Evolutionary conservation across 2,888 invertebrate genomes (phyloP), one percentile per base, ranked within the genome.

Genomic region (Hydraecia micacea): DNA sequence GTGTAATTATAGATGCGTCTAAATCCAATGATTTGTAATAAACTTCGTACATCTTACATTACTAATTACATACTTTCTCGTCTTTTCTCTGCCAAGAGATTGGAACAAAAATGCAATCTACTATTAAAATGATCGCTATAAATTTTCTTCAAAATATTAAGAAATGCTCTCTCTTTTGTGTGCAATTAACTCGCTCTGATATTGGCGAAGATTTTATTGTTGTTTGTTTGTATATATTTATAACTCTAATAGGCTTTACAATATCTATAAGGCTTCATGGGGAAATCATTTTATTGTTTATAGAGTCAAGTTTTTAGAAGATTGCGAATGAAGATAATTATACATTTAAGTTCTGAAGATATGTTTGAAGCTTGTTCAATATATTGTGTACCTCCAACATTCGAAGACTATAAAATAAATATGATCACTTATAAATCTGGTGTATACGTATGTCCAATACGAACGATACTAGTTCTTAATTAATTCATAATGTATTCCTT

Each of bases 61-160:
- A 91, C 86, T 91, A 90, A 92, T 91, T 91, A 90, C 87, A 90
- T 86, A 93, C 95, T 95, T 95, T 95, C 94, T 91, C 93, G 80
- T 80, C 66, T 91, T 92, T 90, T 92, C 91, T 85, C 88, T 77
- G 75, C 80, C 81, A 86, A 87, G 91, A 90, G 84, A 90, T 88
- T 86, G 72, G 84, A 76, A 86, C 83, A 85, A 89, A 90, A 90
- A 90, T 87, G 82, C 80, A 86, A 83, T 85, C 79, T 84, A 85
- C 90, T 92, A 93, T 93, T 94, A 93, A 93, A 92, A 92, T 92
- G 92, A 93, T 92, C 73, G 85, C 85, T 86, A 86, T 79, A n/a
- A n/a, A 74, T 93, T 93, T 92, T 88, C 89, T 89, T 88, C 79
- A 85, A 86, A 87, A 88, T 87, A 88, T 86, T 78, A 84, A 83